These are phyloP conservation scores for Microtus richardsoni DNA, from an alignment of 2,113 vertebrate genomes.

Conservation along the genomic window DNA sequence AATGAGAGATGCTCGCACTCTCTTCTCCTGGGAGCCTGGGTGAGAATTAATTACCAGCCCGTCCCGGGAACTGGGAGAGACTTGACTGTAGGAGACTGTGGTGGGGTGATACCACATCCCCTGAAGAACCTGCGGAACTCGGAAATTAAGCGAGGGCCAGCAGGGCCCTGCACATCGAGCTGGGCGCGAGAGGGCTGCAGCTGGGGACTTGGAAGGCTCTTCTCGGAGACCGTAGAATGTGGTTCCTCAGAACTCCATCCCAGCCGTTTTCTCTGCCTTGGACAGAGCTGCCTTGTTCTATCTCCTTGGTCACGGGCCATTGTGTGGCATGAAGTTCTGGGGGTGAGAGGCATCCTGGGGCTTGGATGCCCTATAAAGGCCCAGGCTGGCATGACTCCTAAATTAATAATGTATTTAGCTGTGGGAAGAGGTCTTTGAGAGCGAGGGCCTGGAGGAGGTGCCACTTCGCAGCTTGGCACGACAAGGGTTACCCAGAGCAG, in stretches of 20 bases:
- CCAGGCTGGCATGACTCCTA: slow-evolving; percentile 80
- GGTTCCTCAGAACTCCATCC: slow-evolving; percentile 56
- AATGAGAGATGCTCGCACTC: slow-evolving; percentile 32
- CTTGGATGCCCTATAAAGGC: slow-evolving; percentile 79
- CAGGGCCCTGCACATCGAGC: not conserved
- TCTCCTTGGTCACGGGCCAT: slow-evolving; percentile 80
- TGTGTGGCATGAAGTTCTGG: slow-evolving; percentile 80
- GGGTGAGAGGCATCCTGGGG: slow-evolving; percentile 70
- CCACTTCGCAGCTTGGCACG: slow-evolving; percentile 49
- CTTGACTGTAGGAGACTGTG: not conserved
- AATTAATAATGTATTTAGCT: slow-evolving; percentile 84
- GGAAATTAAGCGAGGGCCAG: slow-evolving; percentile 5
- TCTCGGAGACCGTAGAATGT: slow-evolving; percentile 61
- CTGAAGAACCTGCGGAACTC: not conserved
- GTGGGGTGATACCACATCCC: not conserved
- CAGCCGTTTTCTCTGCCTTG: slow-evolving; percentile 80
- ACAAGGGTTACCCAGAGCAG: slow-evolving; percentile 74
- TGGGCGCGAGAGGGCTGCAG: not conserved
- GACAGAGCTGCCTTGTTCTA: slow-evolving; percentile 79
- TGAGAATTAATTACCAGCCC: slow-evolving; percentile 65
- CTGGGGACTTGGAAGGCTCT: slow-evolving; percentile 28
- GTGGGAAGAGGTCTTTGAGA: slow-evolving; percentile 76
- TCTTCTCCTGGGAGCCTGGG: slow-evolving; percentile 23
- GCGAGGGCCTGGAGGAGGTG: slow-evolving; percentile 33
- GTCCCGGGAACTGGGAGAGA: slow-evolving; percentile 19